Conservation (phyloP, 2,113 vertebrate species). For the Dascyllus trimaculatus region DNA sequence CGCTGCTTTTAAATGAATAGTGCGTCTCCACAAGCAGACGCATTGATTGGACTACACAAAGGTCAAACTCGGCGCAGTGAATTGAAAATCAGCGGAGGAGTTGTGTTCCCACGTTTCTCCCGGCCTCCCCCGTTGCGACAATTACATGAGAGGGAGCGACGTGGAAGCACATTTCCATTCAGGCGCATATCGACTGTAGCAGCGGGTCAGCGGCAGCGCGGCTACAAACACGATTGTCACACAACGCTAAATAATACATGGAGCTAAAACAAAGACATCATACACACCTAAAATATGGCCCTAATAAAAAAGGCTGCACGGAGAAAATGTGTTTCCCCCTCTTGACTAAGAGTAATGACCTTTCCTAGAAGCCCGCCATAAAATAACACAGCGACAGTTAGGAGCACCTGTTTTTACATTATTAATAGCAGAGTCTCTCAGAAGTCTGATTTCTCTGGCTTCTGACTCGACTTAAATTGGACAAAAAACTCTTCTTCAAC, state of each 20-base stretch:
- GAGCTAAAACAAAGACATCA: slow-evolving; percentile 74
- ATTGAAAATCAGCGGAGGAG: slow-evolving; percentile 75
- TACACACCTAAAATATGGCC: slow-evolving; percentile 67
- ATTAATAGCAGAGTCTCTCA: slow-evolving; percentile 56
- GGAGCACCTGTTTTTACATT: slow-evolving; percentile 69
- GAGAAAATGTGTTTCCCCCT: slow-evolving; percentile 57
- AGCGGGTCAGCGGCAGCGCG: slow-evolving; percentile 64
- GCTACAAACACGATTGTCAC: slow-evolving; percentile 73
- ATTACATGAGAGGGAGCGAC: slow-evolving; percentile 65
- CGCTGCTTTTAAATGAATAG: slow-evolving; percentile 44
- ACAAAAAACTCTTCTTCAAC: slow-evolving; percentile 53
- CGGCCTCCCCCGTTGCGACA: slow-evolving; percentile 63
- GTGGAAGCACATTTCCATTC: slow-evolving; percentile 69
- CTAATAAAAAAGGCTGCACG: slow-evolving; percentile 64
- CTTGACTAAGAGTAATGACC: slow-evolving; percentile 68
- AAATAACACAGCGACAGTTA: slow-evolving; percentile 59
- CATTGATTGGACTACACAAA: slow-evolving; percentile 70
- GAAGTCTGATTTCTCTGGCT: slow-evolving; percentile 27
- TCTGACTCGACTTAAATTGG: slow-evolving; percentile 66
- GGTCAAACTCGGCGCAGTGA: slow-evolving; percentile 66
- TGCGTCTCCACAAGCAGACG: slow-evolving; percentile 40
- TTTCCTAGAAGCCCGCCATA: slow-evolving; percentile 60
- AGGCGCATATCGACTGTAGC: slow-evolving; percentile 67
- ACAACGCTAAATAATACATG: slow-evolving; percentile 78
- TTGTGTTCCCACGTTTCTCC: slow-evolving; percentile 68